Percentiles rank a stretch among this genome's conserved stretches.
Evolutionary conservation across 2,888 invertebrate genomes (phyloP).

Genomic region (Argynnis bischoffii): DNA sequence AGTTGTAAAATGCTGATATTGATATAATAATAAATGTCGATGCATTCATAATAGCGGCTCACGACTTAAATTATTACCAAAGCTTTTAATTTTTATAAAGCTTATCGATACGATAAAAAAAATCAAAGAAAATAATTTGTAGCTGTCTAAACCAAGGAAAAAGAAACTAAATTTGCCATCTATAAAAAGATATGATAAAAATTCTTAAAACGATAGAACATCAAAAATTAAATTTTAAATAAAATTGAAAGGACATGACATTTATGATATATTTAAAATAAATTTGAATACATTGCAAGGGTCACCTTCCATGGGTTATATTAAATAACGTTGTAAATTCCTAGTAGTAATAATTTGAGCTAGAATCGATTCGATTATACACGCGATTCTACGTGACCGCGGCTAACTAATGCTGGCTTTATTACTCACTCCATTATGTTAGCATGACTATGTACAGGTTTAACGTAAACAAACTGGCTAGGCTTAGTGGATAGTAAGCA

Average conservation of each 20-base stretch:
- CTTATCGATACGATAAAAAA: too few relatives aligned
- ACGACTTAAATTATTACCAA: background rate
- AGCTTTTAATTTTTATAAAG: background rate
- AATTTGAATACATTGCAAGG: background rate
- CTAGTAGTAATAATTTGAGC: conserved; percentile 26
- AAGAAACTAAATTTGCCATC: too few relatives aligned
- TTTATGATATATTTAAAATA: background rate
- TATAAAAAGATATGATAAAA: too few relatives aligned
- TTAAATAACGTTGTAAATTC: conserved; percentile 27
- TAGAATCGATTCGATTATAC: conserved; percentile 27
- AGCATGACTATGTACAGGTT: conserved; percentile 25
- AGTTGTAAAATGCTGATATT: conserved; percentile 4
- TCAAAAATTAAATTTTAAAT: background rate
- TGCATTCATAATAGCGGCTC: background rate
- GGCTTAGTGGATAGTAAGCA: conserved; percentile 31
- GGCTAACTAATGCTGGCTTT: conserved; percentile 29
- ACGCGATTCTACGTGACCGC: conserved; percentile 36
- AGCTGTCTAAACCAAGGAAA: too few relatives aligned
- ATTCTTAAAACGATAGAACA: too few relatives aligned
- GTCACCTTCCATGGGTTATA: conserved; percentile 1
- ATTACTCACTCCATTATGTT: conserved; percentile 30
- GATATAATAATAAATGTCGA: background rate
- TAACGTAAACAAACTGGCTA: conserved; percentile 27
- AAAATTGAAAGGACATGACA: background rate
- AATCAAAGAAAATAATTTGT: too few relatives aligned